Evolutionary conservation across 2,113 vertebrate species (phyloP), one percentile per base, ranked within the genome.

Genomic region (Urocitellus parryii): DNA sequence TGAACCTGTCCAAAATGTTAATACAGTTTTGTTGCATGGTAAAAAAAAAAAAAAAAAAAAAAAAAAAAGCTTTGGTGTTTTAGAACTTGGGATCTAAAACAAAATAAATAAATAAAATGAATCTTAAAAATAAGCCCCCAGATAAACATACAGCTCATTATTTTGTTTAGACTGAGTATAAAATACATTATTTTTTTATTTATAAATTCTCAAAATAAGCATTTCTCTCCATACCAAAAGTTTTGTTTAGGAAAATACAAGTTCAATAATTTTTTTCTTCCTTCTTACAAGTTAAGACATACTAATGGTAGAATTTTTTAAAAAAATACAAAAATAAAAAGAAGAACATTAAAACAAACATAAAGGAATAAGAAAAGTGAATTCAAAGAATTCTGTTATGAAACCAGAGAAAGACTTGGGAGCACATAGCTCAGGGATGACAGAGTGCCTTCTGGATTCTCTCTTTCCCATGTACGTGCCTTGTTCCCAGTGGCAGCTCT

Each of bases 91-190:
- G 5, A 16, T 45, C n/a, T 61, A 94, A 92, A 34, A 67, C 0
- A 74, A 58, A 58, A 58, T 58, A 90, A 24, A 1, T 29, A 68
- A 68, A 34, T 12, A 68, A 34, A 74, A 70, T 25, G 68, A 6
- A 70, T 53, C 48, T 91, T 86, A 83, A 95, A 97, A 96, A 94
- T 24, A 87, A 79, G 86, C 2, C 16, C 37, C 61, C 11, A 77
- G 85, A 63, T 51, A 68, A 94, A 85, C 34, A 42, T 17, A 73
- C 25, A 84, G 27, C 5, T 92, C 58, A 45, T 25, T 27, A 73
- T 87, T 83, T 87, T 58, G 9, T 56, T 63, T 82, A 68, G 18
- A 8, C 87, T 74, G 45, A 85, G 9, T 83, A 94, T 39, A 16
- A 88, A 86, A 48, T 65, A 24, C 4, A 34, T 67, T 16, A 18